Conservation (phyloP, 2,888 invertebrate species). For the Cheilosia variabilis region DNA sequence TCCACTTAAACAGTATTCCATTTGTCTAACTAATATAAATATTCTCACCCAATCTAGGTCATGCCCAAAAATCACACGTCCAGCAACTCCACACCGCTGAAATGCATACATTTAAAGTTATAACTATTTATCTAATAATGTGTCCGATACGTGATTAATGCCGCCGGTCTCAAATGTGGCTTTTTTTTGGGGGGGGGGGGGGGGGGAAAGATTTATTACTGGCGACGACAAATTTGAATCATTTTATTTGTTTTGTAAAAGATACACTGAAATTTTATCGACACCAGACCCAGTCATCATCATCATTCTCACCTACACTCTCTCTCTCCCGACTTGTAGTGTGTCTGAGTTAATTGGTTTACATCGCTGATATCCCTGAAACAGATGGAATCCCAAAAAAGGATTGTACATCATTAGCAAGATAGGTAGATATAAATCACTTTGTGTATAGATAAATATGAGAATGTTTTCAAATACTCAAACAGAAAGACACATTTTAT, state of each 20-base stretch:
- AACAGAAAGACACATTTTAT: constrained; percentile 52
- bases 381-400: constrained; percentile 35
- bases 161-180: constrained; percentile 14
- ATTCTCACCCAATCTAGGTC: constrained; percentile 63
- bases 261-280: constrained; percentile 50
- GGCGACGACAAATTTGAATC: constrained; percentile 71
- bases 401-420: constrained; percentile 45
- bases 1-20: constrained; percentile 1
- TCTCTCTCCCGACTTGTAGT: neutral
- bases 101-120: constrained; percentile 63
- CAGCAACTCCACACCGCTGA: constrained; percentile 51
- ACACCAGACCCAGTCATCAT: constrained; percentile 32
- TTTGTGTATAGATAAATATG: constrained; percentile 28
- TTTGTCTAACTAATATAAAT: constrained; percentile 18
- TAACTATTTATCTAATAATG: constrained; percentile 59
- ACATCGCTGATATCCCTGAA: constrained; percentile 39
- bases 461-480: constrained; percentile 50
- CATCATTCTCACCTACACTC: constrained; percentile 55
- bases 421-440: constrained; percentile 42
- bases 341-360: constrained; percentile 46
- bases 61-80: constrained; percentile 46
- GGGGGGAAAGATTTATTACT: constrained; percentile 60
- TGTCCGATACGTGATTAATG: constrained; percentile 62
- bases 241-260: constrained; percentile 63
- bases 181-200: constrained; percentile 6